Conservation (phyloP, 2,797 vertebrate species). For the Mus minutoides region DNA sequence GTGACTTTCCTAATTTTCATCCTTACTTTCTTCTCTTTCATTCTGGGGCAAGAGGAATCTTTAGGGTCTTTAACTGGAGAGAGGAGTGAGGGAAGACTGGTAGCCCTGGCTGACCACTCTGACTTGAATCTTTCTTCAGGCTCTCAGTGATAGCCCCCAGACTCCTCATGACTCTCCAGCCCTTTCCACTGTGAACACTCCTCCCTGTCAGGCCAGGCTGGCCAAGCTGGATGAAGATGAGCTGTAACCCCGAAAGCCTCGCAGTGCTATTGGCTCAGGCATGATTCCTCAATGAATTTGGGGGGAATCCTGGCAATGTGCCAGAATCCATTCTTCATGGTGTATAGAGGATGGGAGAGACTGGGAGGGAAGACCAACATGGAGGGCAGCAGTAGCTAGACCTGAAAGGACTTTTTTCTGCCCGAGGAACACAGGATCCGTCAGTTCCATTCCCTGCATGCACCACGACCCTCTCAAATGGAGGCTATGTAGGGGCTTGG, state of each 20-base stretch:
- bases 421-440: slow-evolving; percentile 24
- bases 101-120: neutral
- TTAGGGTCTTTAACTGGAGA: neutral
- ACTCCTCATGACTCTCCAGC: slow-evolving; percentile 49
- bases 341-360: neutral
- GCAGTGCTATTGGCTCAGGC: slow-evolving; percentile 69
- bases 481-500: slow-evolving; percentile 49
- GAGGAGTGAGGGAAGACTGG: neutral
- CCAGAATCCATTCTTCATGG: neutral
- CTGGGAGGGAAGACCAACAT: neutral
- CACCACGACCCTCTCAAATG: slow-evolving; percentile 18
- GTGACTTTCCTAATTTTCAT: neutral
- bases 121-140: slow-evolving; percentile 64
- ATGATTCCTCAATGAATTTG: slow-evolving; percentile 3
- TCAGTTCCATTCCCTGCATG: slow-evolving; percentile 66
- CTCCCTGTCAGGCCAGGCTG: slow-evolving; percentile 88
- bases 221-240: slow-evolving; percentile 94
- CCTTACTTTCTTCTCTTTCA: neutral
- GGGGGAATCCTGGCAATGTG: neutral
- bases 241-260: slow-evolving; percentile 88
- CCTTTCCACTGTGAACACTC: slow-evolving; percentile 18
- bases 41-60: neutral
- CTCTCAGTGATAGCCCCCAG: slow-evolving; percentile 18
- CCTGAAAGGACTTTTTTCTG: slow-evolving; percentile 84
- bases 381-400: slow-evolving; percentile 9